Percentiles rank a stretch among this genome's conserved stretches.
phyloP scores from a whole-genome alignment of 1,140 invertebrate genomes.

The Nylanderia fulva region DNA sequence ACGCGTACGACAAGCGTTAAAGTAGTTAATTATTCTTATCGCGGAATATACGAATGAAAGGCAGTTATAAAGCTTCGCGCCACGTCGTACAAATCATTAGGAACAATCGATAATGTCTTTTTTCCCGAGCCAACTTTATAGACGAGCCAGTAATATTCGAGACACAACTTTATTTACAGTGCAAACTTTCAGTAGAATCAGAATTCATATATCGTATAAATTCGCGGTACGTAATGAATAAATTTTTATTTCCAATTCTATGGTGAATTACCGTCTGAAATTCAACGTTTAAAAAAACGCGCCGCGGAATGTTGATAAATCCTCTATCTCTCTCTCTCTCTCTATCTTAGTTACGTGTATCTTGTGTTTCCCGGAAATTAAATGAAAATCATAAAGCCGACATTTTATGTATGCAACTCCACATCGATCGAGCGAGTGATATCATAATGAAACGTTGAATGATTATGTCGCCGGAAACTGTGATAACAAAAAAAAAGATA shows the following conservation, averaged over 20 bases:
- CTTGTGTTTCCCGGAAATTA: background rate
- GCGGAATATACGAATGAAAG: background rate
- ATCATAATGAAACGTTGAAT: background rate
- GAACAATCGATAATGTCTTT: background rate
- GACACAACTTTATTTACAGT: too few relatives aligned
- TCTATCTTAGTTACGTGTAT: background rate
- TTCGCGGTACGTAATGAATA: too few relatives aligned
- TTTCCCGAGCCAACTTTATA: background rate
- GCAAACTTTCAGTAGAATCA: too few relatives aligned
- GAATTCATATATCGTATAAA: too few relatives aligned
- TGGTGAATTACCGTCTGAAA: too few relatives aligned
- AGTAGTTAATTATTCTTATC: conserved; percentile 47
- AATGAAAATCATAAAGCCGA: background rate
- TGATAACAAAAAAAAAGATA: background rate
- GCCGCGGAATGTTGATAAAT: background rate
- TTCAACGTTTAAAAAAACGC: background rate
- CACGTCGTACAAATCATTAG: background rate
- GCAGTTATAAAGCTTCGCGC: background rate
- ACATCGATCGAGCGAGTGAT: background rate
- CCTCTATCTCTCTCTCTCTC: background rate
- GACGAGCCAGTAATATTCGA: too few relatives aligned
- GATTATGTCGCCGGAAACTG: background rate
- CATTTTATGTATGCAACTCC: background rate
- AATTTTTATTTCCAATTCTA: too few relatives aligned
- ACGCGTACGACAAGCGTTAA: background rate